Evolutionary conservation across 2,113 vertebrate genomes (phyloP).

Genomic region (Cisticola juncidis): DNA sequence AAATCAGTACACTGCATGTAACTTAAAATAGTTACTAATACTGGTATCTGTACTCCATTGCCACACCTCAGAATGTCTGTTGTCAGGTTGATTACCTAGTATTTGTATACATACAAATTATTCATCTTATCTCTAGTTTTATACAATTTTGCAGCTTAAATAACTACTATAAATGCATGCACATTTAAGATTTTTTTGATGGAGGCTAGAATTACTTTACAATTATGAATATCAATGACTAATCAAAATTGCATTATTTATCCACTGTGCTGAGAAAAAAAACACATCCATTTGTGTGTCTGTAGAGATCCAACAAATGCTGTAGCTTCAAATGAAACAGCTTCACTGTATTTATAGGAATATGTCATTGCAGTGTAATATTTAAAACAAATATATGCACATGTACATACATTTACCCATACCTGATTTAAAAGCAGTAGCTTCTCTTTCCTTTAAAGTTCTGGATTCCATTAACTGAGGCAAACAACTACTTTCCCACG

Average conservation of each 20-base stretch:
- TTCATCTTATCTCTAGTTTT: neutral
- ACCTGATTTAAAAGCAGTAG: slow-evolving; percentile 52
- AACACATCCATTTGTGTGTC: neutral
- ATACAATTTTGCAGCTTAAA: neutral
- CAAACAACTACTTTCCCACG: slow-evolving; percentile 28
- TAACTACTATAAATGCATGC: neutral
- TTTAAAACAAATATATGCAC: neutral
- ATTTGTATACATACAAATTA: neutral
- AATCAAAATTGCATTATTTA: neutral
- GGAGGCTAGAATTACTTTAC: neutral
- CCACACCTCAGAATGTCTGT: neutral
- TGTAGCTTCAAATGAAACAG: neutral
- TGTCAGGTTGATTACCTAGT: neutral
- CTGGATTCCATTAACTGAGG: slow-evolving; percentile 16
- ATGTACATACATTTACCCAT: neutral
- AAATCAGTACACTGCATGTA: neutral
- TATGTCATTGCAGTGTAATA: neutral
- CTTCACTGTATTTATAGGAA: neutral
- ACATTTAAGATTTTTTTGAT: neutral
- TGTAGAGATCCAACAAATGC: neutral
- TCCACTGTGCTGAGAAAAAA: neutral
- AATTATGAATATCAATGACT: neutral
- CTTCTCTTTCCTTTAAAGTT: slow-evolving; percentile 58
- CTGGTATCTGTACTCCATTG: neutral
- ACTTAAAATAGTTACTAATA: neutral